These are phyloP conservation scores for Oxycera nigricornis DNA, from an alignment of 2,888 invertebrate species.

Conservation along the genomic window DNA sequence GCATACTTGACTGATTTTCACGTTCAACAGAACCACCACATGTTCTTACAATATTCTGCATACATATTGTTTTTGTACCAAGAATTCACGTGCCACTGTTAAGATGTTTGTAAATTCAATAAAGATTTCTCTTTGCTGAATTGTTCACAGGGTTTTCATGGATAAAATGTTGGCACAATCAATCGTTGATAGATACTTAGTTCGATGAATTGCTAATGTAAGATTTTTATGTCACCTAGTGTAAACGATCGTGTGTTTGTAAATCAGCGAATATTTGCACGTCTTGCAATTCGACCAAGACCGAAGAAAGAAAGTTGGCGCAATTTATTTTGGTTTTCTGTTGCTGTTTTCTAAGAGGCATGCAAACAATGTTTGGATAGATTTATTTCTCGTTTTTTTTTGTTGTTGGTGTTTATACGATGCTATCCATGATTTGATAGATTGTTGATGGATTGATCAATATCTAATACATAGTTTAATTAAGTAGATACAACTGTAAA, in stretches of 20 bases:
- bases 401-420: too few relatives aligned
- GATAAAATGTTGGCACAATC: not conserved
- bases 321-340: not conserved
- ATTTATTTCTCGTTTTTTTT: too few relatives aligned
- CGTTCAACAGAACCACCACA: not conserved
- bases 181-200: too few relatives aligned
- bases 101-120: slow-evolving; percentile 18
- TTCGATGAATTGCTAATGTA: too few relatives aligned
- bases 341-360: too few relatives aligned
- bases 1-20: not conserved
- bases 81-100: not conserved
- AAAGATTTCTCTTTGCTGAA: slow-evolving; percentile 22
- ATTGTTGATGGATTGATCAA: not conserved
- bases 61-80: not conserved
- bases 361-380: too few relatives aligned
- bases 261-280: not conserved
- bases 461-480: slow-evolving; percentile 4
- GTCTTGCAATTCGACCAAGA: not conserved
- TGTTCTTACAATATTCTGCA: not conserved
- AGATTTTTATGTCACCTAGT: slow-evolving; percentile 18
- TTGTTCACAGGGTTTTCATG: not conserved
- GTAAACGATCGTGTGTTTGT: not conserved
- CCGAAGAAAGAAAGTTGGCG: slow-evolving; percentile 5
- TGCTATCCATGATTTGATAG: too few relatives aligned
- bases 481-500: not conserved